Base-by-base conservation (phyloP, 1,140 invertebrate genomes). In the Drosophila pectinifera region DNA sequence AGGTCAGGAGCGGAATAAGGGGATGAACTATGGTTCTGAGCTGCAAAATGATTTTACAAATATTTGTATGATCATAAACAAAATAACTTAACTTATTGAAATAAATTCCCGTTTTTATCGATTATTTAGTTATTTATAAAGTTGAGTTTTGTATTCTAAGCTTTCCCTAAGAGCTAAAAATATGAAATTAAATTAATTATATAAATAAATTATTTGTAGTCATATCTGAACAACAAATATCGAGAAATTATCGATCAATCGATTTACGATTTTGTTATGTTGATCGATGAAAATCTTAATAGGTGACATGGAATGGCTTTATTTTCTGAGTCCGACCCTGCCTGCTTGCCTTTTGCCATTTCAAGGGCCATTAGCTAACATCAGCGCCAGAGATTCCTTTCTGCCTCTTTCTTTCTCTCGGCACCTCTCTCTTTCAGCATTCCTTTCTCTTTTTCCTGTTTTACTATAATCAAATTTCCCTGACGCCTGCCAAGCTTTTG, bases 391-490 rank as follows among this genome's bases (percentile, higher is more conserved):
- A 56, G 38, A 54, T 64, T 16, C 22, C 1, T 11, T 10, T 53
- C 41, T 31, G 51, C 28, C 53, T 42, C 36, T 31, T 49, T 39
- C 42, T 63, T 36, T 46, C 42, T 31, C 55, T 18, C 24, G 18
- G 1, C 6, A 7, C 10, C 22, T 13, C 16, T 38, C 28, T 48
- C 24, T 67, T 26, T 16, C 61, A 28, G 49, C 18, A 14, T 22
- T 36, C 38, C 8, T n/a, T 20, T n/a, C 49, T 42, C 41, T 31
- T 43, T 34, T 61, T 20, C 46, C 48, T 43, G 72, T 63, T 73
- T 88, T 89, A 89, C 84, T 82, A 88, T 88, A 86, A 86, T 86
- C 58, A 68, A 84, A 83, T 88, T 88, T 84, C 45, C 51, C 55
- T 65, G 63, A 54, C 43, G 63, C 56, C 61, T 67, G 55, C 46